These are phyloP conservation scores for Osmoderma eremita DNA, from an alignment of 2,888 invertebrate species.

Conservation along the genomic window DNA sequence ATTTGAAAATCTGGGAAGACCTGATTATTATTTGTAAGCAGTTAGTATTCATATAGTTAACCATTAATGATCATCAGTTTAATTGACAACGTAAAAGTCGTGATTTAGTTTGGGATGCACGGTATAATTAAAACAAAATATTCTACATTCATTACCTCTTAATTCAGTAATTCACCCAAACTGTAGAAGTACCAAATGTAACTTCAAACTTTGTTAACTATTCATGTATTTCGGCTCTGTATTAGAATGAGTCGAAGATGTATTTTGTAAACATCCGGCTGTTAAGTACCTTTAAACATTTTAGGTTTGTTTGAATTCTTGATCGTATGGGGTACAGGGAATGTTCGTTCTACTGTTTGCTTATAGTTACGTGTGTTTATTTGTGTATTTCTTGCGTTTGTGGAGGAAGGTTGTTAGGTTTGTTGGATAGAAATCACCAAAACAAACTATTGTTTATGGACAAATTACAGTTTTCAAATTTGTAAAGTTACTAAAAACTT, in stretches of 20 bases:
- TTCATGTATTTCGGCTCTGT: too few species aligned
- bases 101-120: too few species aligned
- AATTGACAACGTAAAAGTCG: too few species aligned
- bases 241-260: background rate
- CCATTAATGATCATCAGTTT: too few species aligned
- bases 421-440: background rate
- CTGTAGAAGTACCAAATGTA: too few species aligned
- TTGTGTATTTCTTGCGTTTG: background rate
- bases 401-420: background rate
- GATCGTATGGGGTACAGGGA: background rate
- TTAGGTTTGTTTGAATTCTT: background rate
- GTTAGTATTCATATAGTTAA: too few species aligned
- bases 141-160: too few species aligned
- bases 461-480: background rate
- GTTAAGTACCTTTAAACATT: constrained; percentile 4
- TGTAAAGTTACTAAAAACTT: background rate
- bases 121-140: too few species aligned
- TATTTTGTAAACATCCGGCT: constrained; percentile 4
- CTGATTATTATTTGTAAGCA: too few species aligned
- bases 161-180: too few species aligned
- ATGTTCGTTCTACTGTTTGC: background rate
- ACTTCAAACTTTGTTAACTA: too few species aligned
- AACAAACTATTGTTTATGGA: constrained; percentile 4
- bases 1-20: too few species aligned
- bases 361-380: background rate